phyloP scores from a whole-genome alignment of 2,888 invertebrate species.

The Chouioia cunea region DNA sequence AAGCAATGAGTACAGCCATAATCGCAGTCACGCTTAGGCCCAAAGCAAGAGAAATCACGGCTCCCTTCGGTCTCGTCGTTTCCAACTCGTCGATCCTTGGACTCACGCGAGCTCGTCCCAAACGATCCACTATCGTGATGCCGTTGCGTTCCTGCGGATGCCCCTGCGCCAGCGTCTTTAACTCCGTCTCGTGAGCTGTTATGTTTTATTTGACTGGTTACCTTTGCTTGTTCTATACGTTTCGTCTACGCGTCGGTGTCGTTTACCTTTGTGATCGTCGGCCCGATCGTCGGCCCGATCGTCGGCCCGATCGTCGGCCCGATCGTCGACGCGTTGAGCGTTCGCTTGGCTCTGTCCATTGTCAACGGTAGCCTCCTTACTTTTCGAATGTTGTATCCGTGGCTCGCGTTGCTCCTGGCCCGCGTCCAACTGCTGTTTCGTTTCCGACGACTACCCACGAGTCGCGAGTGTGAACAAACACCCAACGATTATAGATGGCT shows the following conservation, averaged over 20 bases:
- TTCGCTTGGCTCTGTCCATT: slow-evolving; percentile 16
- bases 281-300: slow-evolving; percentile 6
- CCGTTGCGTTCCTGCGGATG: slow-evolving; percentile 44
- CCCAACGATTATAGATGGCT: too few relatives aligned
- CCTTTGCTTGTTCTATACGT: too few relatives aligned
- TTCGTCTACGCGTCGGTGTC: too few relatives aligned
- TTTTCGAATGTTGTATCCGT: background rate
- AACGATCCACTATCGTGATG: slow-evolving; percentile 57
- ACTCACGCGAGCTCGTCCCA: slow-evolving; percentile 50
- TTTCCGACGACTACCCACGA: slow-evolving; percentile 22
- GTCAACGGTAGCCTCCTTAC: background rate
- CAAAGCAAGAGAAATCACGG: slow-evolving; percentile 82
- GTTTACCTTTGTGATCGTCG: slow-evolving; percentile 33
- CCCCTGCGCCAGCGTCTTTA: slow-evolving; percentile 32
- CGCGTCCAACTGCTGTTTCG: slow-evolving; percentile 23
- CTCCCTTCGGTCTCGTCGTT: slow-evolving; percentile 78
- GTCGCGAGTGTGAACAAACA: too few relatives aligned
- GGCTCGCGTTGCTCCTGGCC: background rate
- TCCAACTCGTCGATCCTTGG: slow-evolving; percentile 54
- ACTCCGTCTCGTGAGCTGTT: slow-evolving; percentile 41
- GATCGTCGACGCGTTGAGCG: background rate
- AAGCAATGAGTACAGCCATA: slow-evolving; percentile 85
- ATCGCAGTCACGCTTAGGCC: slow-evolving; percentile 85
- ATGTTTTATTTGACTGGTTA: slow-evolving; percentile 8
- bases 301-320: slow-evolving; percentile 5